Percentiles rank a stretch among this genome's conserved stretches.
phyloP scores from a whole-genome alignment of 2,888 invertebrate species.

The Phaonia tiefii region DNA sequence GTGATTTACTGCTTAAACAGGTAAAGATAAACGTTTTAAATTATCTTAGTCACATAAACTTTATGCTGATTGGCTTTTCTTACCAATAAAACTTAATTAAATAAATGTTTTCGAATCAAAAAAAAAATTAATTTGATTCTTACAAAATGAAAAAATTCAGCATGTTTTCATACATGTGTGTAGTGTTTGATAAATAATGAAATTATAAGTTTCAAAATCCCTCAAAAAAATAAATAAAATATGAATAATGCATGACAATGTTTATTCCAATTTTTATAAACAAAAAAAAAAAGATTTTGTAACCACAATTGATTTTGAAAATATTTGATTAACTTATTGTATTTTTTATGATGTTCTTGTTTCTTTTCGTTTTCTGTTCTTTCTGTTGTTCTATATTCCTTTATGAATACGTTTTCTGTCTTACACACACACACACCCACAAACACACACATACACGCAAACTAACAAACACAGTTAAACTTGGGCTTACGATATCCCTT shows the following conservation, averaged over 20 bases:
- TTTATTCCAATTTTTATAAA: constrained; percentile 46
- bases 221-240: not conserved
- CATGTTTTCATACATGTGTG: constrained; percentile 32
- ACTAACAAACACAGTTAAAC: constrained; percentile 75
- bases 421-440: constrained; percentile 39
- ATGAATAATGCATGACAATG: constrained; percentile 68
- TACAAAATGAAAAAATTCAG: constrained; percentile 25
- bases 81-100: no score
- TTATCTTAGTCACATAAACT: constrained; percentile 15
- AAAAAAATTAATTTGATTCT: constrained; percentile 44
- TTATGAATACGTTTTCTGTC: constrained; percentile 54
- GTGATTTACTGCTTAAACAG: constrained; percentile 95
- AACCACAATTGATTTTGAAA: constrained; percentile 16
- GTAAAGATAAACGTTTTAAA: constrained; percentile 81
- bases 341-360: constrained; percentile 39
- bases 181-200: constrained; percentile 13
- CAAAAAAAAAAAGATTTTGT: no score
- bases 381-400: no score
- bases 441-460: not conserved
- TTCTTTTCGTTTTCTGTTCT: constrained; percentile 33
- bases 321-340: constrained; percentile 21
- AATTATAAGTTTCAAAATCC: no score
- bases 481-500: constrained; percentile 79
- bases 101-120: constrained; percentile 14
- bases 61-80: constrained; percentile 43